These are phyloP conservation scores for Picathartes gymnocephalus DNA, from an alignment of 2,113 vertebrate species.

Conservation along the genomic window DNA sequence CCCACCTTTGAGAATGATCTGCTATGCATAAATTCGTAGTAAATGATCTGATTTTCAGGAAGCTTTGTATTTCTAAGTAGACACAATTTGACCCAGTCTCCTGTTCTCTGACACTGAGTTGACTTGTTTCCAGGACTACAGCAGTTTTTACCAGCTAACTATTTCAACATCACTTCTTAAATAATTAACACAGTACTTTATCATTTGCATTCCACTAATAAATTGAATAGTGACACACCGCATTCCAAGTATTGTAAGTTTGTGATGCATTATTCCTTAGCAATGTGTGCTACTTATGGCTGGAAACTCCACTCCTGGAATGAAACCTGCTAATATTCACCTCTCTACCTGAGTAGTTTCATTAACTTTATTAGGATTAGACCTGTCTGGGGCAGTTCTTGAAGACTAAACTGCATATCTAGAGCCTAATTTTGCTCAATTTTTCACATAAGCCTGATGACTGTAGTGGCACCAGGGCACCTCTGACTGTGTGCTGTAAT, in stretches of 20 bases:
- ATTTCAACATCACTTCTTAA: constrained; percentile 40
- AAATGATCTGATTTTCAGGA: not conserved
- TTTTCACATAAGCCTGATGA: not conserved
- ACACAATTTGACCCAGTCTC: not conserved
- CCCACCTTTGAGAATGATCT: not conserved
- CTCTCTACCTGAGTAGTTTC: not conserved
- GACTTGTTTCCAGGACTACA: not conserved
- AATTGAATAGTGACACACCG: constrained; percentile 10
- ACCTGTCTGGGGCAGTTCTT: not conserved
- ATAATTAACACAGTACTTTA: constrained; percentile 11
- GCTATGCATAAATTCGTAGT: not conserved
- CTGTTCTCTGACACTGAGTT: not conserved
- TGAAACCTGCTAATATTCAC: not conserved
- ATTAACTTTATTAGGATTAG: not conserved
- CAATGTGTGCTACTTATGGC: not conserved
- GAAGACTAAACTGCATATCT: not conserved
- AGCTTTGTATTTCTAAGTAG: not conserved
- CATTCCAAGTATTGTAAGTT: not conserved
- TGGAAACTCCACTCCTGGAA: not conserved
- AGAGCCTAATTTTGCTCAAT: not conserved
- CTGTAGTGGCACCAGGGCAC: not conserved
- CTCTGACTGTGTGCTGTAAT: not conserved
- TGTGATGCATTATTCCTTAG: not conserved
- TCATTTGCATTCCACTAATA: constrained; percentile 48
- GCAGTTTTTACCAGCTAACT: constrained; percentile 7